A percentile compares a stretch with the other conserved stretches of the same genome.
These are phyloP conservation scores for Herpetotheres cachinnans DNA, from an alignment of 2,113 vertebrate species.

Conservation along the genomic window DNA sequence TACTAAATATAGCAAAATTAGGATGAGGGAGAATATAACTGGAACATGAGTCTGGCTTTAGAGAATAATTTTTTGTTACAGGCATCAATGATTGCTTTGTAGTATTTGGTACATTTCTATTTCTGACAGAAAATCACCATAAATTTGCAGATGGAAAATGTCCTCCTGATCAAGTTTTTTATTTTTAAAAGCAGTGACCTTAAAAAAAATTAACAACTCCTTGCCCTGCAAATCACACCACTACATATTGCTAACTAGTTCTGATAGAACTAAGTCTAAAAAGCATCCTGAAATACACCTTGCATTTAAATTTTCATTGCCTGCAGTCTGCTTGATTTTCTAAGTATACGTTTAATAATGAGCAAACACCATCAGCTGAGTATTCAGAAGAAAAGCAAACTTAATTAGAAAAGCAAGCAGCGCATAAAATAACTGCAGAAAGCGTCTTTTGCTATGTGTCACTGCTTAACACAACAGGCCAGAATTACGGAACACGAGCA, in stretches of 20 bases:
- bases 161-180: background rate
- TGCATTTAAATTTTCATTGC: background rate
- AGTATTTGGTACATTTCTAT: background rate
- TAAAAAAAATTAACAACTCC: background rate
- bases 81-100: background rate
- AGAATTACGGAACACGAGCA: background rate
- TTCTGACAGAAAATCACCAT: background rate
- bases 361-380: background rate
- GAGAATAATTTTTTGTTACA: background rate
- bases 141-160: background rate
- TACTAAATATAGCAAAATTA: constrained; percentile 51
- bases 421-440: background rate
- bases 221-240: background rate
- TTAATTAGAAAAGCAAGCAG: background rate
- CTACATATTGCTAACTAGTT: background rate
- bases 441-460: background rate
- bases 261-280: background rate
- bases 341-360: background rate
- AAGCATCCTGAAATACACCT: background rate
- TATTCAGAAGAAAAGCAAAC: background rate
- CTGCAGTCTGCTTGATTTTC: background rate
- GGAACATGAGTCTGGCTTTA: background rate
- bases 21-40: background rate
- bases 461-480: background rate
- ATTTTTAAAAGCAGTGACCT: background rate